A percentile compares a stretch with the other conserved stretches of the same genome.
These are phyloP conservation scores for Sula dactylatra DNA, from an alignment of 2,113 vertebrate species.

Conservation along the genomic window DNA sequence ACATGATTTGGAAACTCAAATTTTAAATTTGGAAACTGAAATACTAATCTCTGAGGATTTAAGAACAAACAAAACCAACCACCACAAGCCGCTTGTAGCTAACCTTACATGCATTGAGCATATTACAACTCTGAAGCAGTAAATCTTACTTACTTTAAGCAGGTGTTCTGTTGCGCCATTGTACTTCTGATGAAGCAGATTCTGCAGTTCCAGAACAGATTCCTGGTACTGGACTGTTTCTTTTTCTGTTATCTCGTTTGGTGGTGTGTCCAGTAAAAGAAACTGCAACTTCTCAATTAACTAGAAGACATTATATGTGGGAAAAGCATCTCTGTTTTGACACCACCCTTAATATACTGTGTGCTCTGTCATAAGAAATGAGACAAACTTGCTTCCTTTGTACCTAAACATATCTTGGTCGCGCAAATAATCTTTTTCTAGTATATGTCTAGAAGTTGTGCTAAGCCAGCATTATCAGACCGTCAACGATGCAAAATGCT, in stretches of 20 bases:
- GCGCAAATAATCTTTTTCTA: background rate
- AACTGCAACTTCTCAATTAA: constrained; percentile 83
- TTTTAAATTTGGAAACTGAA: background rate
- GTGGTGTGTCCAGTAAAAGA: constrained; percentile 70
- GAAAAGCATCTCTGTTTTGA: background rate
- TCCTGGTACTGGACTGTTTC: constrained; percentile 68
- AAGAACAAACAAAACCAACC: background rate
- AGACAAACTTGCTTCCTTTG: background rate
- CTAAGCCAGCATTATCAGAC: background rate
- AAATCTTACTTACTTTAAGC: constrained; percentile 80
- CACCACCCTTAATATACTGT: background rate
- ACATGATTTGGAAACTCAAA: background rate
- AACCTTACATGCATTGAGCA: accelerated
- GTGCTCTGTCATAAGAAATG: background rate
- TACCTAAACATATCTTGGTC: background rate
- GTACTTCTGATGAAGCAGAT: constrained; percentile 80
- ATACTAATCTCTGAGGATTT: background rate
- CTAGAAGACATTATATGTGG: constrained; percentile 60
- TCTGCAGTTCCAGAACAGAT: constrained; percentile 73
- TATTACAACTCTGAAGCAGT: background rate
- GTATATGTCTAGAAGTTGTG: background rate
- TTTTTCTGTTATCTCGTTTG: constrained; percentile 26
- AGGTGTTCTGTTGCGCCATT: constrained; percentile 76
- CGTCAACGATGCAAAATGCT: background rate
- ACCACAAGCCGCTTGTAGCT: background rate